Base-by-base conservation (phyloP, 1,140 invertebrate species). In the Drosophila lowei region DNA sequence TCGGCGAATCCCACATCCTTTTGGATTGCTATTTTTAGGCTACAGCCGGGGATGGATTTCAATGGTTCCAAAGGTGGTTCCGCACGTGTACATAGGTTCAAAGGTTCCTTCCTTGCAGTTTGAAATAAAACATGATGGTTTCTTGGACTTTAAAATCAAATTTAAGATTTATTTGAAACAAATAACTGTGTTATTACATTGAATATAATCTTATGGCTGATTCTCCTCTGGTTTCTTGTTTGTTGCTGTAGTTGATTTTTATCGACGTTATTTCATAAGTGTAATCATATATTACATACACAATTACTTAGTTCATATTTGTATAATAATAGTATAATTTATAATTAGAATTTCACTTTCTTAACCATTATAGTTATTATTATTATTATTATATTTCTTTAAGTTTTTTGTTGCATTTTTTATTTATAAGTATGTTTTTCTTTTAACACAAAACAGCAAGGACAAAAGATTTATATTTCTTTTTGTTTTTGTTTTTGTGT, bases 161-260 rank as follows among this genome's bases (percentile, higher is more conserved):
- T 86, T 81, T 86, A 90, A 90, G 89, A 90, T 90, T 90, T 90
- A 90, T 90, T 90, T 90, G 78, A 90, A 90, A 90, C 89, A 90
- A 90, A 90, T 90, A 90, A 90, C 89, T 89, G 85, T 90, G 89
- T 90, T 90, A 90, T 90, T 90, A 90, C 89, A 90, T 90, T 90
- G 81, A 90, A 90, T 85, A 90, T 86, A 88, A 72, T 85, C 78
- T 79, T 89, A 73, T 85, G 73, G 56, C 50, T 65, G 65, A 58
- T 70, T 76, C 60, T 74, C 73, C 62, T 84, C 72, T 70, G 42
- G 47, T 53, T 54, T 64, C 34, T 38, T 38, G 34, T 38, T 55
- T 42, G 21, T 56, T 62, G 58, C 50, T 77, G 68, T 52, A 83
- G 47, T 77, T 73, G 60, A 58, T 49, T 48, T 58, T 65, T 67